These are phyloP conservation scores for Ameiurus melas DNA, from an alignment of 2,113 vertebrate species.

Conservation along the genomic window DNA sequence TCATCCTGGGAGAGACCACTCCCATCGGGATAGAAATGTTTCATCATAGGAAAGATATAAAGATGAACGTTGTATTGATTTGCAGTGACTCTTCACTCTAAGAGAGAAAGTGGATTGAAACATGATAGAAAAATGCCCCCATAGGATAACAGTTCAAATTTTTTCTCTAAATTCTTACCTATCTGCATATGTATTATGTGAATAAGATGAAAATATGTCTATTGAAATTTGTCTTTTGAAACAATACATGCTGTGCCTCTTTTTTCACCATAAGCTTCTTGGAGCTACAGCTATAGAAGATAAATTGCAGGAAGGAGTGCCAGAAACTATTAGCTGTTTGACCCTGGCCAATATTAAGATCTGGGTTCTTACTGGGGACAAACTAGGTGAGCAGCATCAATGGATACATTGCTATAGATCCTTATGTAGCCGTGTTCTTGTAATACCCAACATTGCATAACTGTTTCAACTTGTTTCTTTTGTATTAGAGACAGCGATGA, in stretches of 20 bases:
- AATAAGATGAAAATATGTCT: not conserved
- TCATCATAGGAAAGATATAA: not conserved
- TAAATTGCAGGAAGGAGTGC: constrained; percentile 85
- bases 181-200: not conserved
- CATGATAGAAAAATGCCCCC: not conserved
- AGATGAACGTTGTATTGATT: not conserved
- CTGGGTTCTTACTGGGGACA: constrained; percentile 87
- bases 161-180: not conserved
- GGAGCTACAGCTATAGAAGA: constrained; percentile 86
- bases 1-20: not conserved
- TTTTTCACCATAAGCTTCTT: constrained; percentile 73
- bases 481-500: constrained; percentile 81
- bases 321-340: constrained; percentile 77
- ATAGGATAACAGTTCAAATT: not conserved
- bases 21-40: not conserved
- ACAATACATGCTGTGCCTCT: not conserved
- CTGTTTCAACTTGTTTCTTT: not conserved
- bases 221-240: not conserved
- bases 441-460: not conserved
- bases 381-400: constrained; percentile 72
- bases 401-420: not conserved
- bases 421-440: not conserved
- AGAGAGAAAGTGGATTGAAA: not conserved
- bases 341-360: constrained; percentile 82
- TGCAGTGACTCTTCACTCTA: not conserved